phyloP scores from a whole-genome alignment of 2,113 vertebrate genomes.

The Halcyon malimbica region DNA sequence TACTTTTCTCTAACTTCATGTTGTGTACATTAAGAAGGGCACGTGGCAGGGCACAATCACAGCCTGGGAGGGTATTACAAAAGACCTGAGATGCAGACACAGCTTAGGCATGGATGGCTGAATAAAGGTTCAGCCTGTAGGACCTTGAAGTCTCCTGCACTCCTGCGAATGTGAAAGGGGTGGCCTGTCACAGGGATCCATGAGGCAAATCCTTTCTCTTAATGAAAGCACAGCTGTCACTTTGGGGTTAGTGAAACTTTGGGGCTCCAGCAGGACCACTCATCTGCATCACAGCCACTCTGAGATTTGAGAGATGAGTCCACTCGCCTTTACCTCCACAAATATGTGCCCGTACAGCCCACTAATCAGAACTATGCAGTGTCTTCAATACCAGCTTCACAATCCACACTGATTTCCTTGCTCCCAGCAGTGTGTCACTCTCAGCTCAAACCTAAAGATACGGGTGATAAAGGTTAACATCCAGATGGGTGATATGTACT shows the following conservation, averaged over 20 bases:
- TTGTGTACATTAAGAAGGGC: not conserved
- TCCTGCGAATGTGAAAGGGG: not conserved
- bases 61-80: not conserved
- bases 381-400: not conserved
- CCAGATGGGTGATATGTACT: not conserved
- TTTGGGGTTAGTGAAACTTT: not conserved
- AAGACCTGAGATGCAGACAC: not conserved
- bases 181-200: not conserved
- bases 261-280: not conserved
- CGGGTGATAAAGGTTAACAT: not conserved
- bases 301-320: not conserved
- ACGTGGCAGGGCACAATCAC: rapidly evolving
- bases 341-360: not conserved
- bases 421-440: not conserved
- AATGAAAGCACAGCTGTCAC: not conserved
- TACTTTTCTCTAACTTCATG: not conserved
- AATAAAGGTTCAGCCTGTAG: not conserved
- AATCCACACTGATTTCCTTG: not conserved
- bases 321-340: not conserved
- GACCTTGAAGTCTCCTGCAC: not conserved
- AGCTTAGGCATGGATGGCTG: not conserved
- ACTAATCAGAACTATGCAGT: not conserved
- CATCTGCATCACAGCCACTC: not conserved
- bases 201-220: not conserved
- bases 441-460: not conserved